A percentile compares a stretch with the other conserved stretches of the same genome.
phyloP scores from a whole-genome alignment of 2,113 vertebrate genomes.

The Phrynocephalus versicolor region DNA sequence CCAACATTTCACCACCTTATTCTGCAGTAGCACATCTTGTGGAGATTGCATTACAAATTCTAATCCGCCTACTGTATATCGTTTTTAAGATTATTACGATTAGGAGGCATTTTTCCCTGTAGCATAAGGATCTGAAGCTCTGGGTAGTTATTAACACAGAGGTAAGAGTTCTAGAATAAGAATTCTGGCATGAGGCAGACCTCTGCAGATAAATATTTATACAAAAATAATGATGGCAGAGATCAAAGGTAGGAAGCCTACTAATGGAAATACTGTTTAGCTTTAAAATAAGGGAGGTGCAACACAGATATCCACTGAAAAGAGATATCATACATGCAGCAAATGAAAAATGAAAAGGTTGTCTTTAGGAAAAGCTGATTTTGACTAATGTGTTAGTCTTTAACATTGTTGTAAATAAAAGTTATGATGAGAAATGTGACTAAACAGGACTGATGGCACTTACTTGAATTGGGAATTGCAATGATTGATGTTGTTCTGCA shows the following conservation, averaged over 20 bases:
- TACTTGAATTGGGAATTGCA: slow-evolving; percentile 78
- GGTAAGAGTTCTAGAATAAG: no score
- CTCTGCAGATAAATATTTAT: no score
- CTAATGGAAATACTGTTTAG: not conserved
- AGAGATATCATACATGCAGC: no score
- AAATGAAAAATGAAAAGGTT: not conserved
- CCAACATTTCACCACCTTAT: not conserved
- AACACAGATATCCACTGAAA: no score
- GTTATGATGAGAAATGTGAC: no score
- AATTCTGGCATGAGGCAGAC: no score
- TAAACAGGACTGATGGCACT: slow-evolving; percentile 6
- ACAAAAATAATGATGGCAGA: no score
- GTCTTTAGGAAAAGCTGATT: no score
- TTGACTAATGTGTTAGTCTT: no score
- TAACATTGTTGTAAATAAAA: not conserved
- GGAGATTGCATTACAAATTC: not conserved
- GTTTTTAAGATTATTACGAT: not conserved
- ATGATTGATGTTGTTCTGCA: slow-evolving; percentile 78
- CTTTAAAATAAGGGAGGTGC: not conserved
- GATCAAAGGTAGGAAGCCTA: no score
- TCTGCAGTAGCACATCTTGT: not conserved
- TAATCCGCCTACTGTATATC: no score
- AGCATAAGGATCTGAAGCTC: not conserved
- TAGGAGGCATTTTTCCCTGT: not conserved
- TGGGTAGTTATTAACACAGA: no score